Conservation (phyloP, 2,888 invertebrate species). For the Sturmia bella region DNA sequence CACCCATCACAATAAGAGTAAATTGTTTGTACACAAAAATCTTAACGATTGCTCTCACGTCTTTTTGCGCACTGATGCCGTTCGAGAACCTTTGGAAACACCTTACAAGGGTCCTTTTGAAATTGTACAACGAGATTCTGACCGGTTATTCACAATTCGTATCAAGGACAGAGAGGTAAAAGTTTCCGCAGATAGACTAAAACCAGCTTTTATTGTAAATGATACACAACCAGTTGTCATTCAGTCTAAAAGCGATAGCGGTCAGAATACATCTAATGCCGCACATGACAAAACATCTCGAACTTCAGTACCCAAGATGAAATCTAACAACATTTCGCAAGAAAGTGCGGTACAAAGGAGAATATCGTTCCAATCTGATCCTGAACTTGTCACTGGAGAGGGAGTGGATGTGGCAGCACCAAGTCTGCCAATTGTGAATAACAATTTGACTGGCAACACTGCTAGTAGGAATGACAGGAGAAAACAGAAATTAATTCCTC, state of each 20-base stretch:
- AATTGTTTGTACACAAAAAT: conserved; percentile 57
- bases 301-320: too few species aligned
- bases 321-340: too few species aligned
- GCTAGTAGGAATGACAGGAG: neutral
- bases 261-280: too few species aligned
- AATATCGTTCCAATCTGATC: conserved; percentile 16
- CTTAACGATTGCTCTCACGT: conserved; percentile 28
- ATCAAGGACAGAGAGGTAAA: conserved; percentile 37
- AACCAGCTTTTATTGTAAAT: conserved; percentile 50
- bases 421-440: neutral
- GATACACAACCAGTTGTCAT: neutral
- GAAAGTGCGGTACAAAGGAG: neutral
- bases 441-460: neutral
- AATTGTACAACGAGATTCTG: conserved; percentile 36
- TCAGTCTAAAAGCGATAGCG: too few species aligned
- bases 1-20: conserved; percentile 54
- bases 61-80: conserved; percentile 6
- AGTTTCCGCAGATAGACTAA: conserved; percentile 39
- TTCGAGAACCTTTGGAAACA: too few species aligned
- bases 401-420: conserved; percentile 41
- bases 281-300: too few species aligned
- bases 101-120: conserved; percentile 46
- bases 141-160: conserved; percentile 42
- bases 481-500: conserved; percentile 4
- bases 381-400: conserved; percentile 35